A percentile compares a stretch with the other conserved stretches of the same genome.
These are phyloP conservation scores for Tadarida brasiliensis DNA, from an alignment of 2,797 vertebrate genomes.

Conservation along the genomic window DNA sequence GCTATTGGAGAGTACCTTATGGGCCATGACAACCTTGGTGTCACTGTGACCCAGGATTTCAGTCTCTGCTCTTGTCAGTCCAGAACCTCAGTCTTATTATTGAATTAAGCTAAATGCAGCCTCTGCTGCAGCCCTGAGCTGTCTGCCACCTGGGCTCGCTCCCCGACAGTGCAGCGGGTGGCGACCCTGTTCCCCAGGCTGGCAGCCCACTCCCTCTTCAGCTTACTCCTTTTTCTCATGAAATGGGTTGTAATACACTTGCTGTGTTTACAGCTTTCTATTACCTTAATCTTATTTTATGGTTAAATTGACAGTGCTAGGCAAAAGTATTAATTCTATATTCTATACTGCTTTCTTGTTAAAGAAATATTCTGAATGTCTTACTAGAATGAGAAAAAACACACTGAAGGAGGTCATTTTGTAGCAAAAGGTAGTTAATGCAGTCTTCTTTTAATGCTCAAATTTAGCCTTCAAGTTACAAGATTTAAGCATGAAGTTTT, in stretches of 20 bases:
- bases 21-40: background rate
- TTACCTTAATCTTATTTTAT: background rate
- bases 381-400: background rate
- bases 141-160: fast-evolving
- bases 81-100: background rate
- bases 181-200: background rate
- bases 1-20: background rate
- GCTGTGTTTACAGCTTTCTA: background rate
- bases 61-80: background rate
- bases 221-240: background rate
- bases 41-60: background rate
- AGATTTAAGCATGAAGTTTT: conserved; percentile 5
- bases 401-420: conserved; percentile 11
- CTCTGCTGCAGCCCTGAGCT: background rate
- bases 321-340: background rate
- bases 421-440: background rate
- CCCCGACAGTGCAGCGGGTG: background rate
- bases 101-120: background rate
- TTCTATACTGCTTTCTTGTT: background rate
- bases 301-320: background rate
- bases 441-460: background rate
- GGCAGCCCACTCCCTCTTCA: no score
- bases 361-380: background rate
- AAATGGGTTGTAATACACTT: background rate
- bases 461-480: background rate